These are phyloP conservation scores for Tachyglossus aculeatus DNA, from an alignment of 2,797 vertebrate species.

Conservation along the genomic window DNA sequence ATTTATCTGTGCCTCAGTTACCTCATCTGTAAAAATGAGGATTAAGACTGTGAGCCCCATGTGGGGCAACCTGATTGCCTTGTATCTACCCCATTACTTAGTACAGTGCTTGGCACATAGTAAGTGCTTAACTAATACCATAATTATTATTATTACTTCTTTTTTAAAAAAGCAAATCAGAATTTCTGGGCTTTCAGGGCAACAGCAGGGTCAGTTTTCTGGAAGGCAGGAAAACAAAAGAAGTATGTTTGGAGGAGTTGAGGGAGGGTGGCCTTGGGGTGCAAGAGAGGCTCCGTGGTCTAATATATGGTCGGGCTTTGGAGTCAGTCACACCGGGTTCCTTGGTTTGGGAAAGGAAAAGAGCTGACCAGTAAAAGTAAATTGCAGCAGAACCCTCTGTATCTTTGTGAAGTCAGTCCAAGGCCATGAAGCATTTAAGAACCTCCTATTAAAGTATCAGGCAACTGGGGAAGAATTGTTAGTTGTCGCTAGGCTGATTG, in stretches of 20 bases:
- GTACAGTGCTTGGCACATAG: too few species aligned
- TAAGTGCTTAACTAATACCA: too few species aligned
- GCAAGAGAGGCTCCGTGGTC: background rate
- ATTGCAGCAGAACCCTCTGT: background rate
- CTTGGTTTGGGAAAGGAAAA: background rate
- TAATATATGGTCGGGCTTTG: background rate
- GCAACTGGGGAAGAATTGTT: background rate
- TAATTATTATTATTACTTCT: too few species aligned
- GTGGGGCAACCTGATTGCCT: too few species aligned
- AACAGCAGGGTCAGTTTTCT: background rate
- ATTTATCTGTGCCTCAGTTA: too few species aligned
- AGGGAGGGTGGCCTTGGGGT: background rate
- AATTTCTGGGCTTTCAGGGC: background rate
- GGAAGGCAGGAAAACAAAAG: background rate
- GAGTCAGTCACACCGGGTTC: background rate
- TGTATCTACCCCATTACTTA: too few species aligned
- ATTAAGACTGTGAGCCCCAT: too few species aligned
- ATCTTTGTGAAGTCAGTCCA: background rate
- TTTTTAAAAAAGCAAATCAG: slow-evolving; percentile 17
- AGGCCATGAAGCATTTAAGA: background rate
- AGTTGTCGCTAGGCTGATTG: slow-evolving; percentile 11
- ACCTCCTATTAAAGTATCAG: slow-evolving; percentile 1
- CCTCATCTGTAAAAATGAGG: too few species aligned
- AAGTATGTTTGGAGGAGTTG: background rate
- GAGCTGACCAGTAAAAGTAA: background rate